Evolutionary conservation across 1,140 invertebrate species (phyloP).

Genomic region (Magallana gigas): DNA sequence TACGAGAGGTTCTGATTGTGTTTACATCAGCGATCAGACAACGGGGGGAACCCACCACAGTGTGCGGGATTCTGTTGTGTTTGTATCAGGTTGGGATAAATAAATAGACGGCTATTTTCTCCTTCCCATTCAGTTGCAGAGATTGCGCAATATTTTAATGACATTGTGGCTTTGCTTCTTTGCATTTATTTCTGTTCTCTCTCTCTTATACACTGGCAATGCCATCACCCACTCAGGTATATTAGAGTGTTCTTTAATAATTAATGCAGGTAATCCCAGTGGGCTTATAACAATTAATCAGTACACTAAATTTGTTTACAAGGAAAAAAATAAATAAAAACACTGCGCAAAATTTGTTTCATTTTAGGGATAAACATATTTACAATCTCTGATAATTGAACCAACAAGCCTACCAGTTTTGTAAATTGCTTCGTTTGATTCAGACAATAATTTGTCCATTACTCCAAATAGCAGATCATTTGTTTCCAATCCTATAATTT

Average conservation of each 20-base stretch:
- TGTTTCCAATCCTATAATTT: too few relatives aligned
- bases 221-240: neutral
- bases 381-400: too few relatives aligned
- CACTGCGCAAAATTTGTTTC: too few relatives aligned
- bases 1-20: neutral
- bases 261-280: too few relatives aligned
- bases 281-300: too few relatives aligned
- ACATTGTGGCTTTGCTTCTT: neutral
- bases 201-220: neutral
- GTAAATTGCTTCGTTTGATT: too few relatives aligned
- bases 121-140: neutral
- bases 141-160: slow-evolving; percentile 14
- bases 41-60: neutral
- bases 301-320: too few relatives aligned
- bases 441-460: too few relatives aligned
- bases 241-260: neutral
- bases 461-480: too few relatives aligned
- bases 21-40: slow-evolving; percentile 5
- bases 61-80: neutral
- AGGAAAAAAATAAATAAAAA: too few relatives aligned
- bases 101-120: neutral
- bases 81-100: slow-evolving; percentile 25
- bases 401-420: too few relatives aligned
- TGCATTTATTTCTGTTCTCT: neutral
- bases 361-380: too few relatives aligned